Evolutionary conservation across 2,888 invertebrate genomes (phyloP).

Genomic region (Chymomyza amoena): DNA sequence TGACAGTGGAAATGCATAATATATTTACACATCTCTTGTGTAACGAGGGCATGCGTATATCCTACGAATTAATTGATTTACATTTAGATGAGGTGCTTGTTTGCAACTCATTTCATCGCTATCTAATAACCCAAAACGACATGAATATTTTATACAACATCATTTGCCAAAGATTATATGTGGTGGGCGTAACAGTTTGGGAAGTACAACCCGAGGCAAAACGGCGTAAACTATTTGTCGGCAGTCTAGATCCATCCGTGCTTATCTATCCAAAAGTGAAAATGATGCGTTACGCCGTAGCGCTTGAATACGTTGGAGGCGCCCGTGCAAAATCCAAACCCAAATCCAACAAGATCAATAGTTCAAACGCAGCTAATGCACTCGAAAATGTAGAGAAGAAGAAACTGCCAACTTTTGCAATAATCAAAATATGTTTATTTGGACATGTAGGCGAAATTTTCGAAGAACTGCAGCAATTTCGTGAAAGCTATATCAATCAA

Average conservation of each 20-base stretch:
- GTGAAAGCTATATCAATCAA: constrained; percentile 39
- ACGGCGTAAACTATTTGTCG: constrained; percentile 51
- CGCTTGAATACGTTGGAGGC: constrained; percentile 42
- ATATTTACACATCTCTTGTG: constrained; percentile 38
- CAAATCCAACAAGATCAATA: background rate
- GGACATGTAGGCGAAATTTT: constrained; percentile 46
- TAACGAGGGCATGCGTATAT: constrained; percentile 43
- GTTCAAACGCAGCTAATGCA: no score
- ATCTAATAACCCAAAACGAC: constrained; percentile 50
- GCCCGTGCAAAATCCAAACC: constrained; percentile 8
- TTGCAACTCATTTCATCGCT: constrained; percentile 67
- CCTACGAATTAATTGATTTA: constrained; percentile 38
- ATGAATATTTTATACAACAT: constrained; percentile 37
- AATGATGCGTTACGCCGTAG: constrained; percentile 53
- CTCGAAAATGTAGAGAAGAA: no score
- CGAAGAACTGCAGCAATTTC: constrained; percentile 43
- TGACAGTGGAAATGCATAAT: constrained; percentile 39
- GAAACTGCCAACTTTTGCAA: constrained; percentile 41
- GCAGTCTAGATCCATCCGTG: constrained; percentile 57
- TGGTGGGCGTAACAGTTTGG: constrained; percentile 52
- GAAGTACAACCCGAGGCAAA: constrained; percentile 9
- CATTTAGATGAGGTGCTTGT: constrained; percentile 43
- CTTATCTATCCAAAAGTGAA: constrained; percentile 59
- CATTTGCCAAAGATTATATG: constrained; percentile 43
- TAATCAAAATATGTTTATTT: constrained; percentile 49